Conservation (phyloP, 1,140 invertebrate species). For the Conopomorpha cramerella region DNA sequence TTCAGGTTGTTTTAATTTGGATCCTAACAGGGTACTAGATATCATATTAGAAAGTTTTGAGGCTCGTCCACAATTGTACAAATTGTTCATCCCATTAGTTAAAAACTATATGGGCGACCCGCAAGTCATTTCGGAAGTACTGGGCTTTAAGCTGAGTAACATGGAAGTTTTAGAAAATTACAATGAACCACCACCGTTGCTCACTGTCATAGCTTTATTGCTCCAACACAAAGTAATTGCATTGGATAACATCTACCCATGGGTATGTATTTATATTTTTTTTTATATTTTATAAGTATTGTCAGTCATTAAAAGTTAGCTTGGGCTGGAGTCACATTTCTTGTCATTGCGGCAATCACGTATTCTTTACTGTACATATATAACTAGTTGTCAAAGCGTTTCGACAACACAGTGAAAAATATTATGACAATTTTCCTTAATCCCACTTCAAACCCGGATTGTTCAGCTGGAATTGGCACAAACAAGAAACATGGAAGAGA, state of each 20-base stretch:
- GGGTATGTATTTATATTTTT: conserved; percentile 67
- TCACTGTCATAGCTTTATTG: conserved; percentile 87
- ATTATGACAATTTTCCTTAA: too few species aligned
- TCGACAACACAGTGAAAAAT: too few species aligned
- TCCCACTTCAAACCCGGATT: too few species aligned
- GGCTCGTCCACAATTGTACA: conserved; percentile 74
- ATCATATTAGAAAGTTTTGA: conserved; percentile 97
- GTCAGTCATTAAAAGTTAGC: too few species aligned
- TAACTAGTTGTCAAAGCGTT: too few species aligned
- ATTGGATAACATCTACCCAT: conserved; percentile 88
- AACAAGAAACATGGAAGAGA: too few species aligned
- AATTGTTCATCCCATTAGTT: conserved; percentile 83
- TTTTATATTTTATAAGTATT: too few species aligned
- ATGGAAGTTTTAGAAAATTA: conserved; percentile 70
- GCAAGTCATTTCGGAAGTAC: conserved; percentile 76
- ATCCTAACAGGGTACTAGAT: conserved; percentile 97
- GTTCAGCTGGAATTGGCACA: too few species aligned
- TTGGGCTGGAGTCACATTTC: too few species aligned
- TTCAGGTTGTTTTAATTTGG: conserved; percentile 97
- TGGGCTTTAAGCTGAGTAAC: conserved; percentile 91
- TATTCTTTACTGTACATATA: too few species aligned
- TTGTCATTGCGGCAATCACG: too few species aligned
- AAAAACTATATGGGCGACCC: conserved; percentile 83
- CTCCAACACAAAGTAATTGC: conserved; percentile 86
- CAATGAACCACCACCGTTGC: conserved; percentile 80